These are phyloP conservation scores for Cherax destructor DNA, from an alignment of 1,140 invertebrate species.

Conservation along the genomic window DNA sequence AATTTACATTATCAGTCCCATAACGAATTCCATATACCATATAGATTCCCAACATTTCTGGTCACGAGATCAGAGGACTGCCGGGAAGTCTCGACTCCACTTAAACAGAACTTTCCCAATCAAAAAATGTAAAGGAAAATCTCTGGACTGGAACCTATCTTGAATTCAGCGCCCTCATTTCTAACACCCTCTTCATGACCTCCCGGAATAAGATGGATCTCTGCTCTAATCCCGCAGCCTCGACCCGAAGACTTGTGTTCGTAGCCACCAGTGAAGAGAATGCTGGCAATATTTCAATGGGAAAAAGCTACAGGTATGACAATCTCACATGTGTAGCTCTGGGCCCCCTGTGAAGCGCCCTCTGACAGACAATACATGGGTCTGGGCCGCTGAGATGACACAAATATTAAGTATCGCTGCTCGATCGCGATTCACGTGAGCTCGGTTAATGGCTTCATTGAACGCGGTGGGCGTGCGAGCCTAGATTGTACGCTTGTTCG, in stretches of 20 bases:
- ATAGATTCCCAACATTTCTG: too few relatives aligned
- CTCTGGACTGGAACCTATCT: background rate
- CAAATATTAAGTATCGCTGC: constrained; percentile 49
- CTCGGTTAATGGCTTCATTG: constrained; percentile 42
- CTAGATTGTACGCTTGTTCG: background rate
- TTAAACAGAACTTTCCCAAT: too few relatives aligned
- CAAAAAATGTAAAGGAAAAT: background rate
- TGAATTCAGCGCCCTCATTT: background rate
- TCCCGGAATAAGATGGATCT: constrained; percentile 3
- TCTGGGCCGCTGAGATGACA: constrained; percentile 6
- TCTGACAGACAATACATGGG: constrained; percentile 45
- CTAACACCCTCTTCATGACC: background rate
- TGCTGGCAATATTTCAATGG: constrained; percentile 31
- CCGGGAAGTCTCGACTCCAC: too few relatives aligned
- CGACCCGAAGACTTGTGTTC: background rate
- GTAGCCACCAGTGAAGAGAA: background rate
- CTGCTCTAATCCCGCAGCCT: background rate
- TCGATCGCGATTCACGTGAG: background rate
- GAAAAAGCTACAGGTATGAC: constrained; percentile 5
- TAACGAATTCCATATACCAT: too few relatives aligned
- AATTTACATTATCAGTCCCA: too few relatives aligned
- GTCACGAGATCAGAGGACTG: too few relatives aligned
- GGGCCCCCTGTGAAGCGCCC: background rate
- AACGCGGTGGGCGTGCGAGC: background rate
- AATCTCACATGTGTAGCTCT: constrained; percentile 25